Evolutionary conservation across 2,888 invertebrate genomes (phyloP).

Genomic region (Micoletzkya japonica): DNA sequence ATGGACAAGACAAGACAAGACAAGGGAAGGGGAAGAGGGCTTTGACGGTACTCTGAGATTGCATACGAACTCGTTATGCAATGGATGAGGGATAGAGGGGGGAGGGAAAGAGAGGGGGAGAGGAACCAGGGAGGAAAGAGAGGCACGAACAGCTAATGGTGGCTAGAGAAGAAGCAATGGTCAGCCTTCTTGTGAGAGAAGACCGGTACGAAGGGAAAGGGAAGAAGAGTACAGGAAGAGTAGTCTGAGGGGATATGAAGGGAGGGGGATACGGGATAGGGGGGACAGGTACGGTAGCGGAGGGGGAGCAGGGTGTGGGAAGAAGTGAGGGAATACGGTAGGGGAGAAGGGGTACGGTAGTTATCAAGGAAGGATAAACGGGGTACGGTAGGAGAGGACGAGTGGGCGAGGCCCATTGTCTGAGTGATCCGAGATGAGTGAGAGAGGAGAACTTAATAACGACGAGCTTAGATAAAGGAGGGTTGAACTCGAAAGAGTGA

Average conservation of each 20-base stretch:
- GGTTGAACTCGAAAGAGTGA: background rate
- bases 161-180: background rate
- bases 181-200: too few relatives aligned
- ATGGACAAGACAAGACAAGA: too few relatives aligned
- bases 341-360: background rate
- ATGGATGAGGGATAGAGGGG: too few relatives aligned
- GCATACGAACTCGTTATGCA: background rate
- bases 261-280: background rate
- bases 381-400: too few relatives aligned
- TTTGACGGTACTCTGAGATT: background rate
- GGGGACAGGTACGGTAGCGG: background rate
- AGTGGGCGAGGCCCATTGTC: too few relatives aligned
- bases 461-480: background rate
- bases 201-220: background rate
- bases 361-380: too few relatives aligned
- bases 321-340: background rate
- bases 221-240: background rate
- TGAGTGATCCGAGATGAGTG: too few relatives aligned
- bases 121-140: too few relatives aligned
- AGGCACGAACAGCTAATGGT: too few relatives aligned
- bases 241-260: background rate
- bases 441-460: too few relatives aligned
- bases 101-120: background rate
- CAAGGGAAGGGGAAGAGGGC: background rate
- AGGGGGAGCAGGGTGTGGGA: background rate